phyloP scores from a whole-genome alignment of 2,888 invertebrate genomes.

The Callosobruchus maculatus region DNA sequence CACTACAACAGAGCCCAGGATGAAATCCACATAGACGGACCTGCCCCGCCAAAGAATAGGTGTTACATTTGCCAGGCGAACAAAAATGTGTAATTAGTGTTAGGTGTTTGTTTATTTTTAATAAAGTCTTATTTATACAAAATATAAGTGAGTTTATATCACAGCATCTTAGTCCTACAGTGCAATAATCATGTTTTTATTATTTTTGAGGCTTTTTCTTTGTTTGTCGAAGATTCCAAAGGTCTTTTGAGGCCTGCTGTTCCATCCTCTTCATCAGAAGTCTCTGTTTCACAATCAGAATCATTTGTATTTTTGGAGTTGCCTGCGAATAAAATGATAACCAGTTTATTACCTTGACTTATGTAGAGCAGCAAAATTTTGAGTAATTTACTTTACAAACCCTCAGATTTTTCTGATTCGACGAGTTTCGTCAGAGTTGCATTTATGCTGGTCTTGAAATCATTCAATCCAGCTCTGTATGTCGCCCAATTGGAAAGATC shows the following conservation, averaged over 20 bases:
- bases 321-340: not conserved
- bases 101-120: not conserved
- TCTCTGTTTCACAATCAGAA: not conserved
- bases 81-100: not conserved
- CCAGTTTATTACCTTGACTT: not conserved
- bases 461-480: not conserved
- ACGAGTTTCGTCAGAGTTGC: not conserved
- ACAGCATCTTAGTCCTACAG: not conserved
- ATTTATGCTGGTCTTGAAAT: not conserved
- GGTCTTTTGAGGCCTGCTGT: not conserved
- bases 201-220: not conserved
- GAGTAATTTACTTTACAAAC: too few relatives aligned
- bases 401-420: not conserved
- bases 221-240: not conserved
- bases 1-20: constrained; percentile 22
- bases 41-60: constrained; percentile 19
- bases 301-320: not conserved
- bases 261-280: not conserved
- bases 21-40: constrained; percentile 22
- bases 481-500: not conserved
- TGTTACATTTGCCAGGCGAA: constrained; percentile 12
- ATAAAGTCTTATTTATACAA: not conserved
- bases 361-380: not conserved
- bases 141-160: not conserved
- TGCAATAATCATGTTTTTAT: not conserved